Base-by-base conservation (phyloP, 2,888 invertebrate genomes). In the Melanostoma mellinum region DNA sequence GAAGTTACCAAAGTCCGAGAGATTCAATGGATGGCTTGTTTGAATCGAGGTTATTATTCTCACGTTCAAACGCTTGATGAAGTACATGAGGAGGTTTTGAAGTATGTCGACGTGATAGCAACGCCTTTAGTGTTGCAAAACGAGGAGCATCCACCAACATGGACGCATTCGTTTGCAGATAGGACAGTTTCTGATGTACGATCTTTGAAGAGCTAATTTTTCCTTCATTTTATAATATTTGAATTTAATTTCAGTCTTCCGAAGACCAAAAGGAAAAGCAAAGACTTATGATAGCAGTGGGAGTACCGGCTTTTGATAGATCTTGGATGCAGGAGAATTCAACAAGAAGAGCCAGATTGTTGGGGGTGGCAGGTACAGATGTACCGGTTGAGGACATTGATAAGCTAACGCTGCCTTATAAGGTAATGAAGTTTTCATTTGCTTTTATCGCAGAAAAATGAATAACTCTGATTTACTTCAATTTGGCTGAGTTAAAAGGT, bases 11-110 rank as follows among this genome's bases (percentile, higher is more conserved):
- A 98, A 89, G 96, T 96, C 0, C 93, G 94, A 48, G 97, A 98
- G 91, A 96, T 98, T 68, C 95, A 95, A 88, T 96, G 96, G 95
- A 98, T 99, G 95, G 98, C 99, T 0, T 99, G 99, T 90, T 93
- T 94, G 55, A 99, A 99, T 92, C 94, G 98, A 92, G 97, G 98
- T n/a, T 98, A 95, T 90, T 98, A 96, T 92, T 96, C 97, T 1
- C 99, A 99, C 90, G 97, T 99, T 10, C 96, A 97, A 86, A 97
- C 98, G 0, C 93, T 99, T 88, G 98, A 98, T 87, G 99, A 99
- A 91, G 98, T 99, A 0, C 96, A 97, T 86, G 98, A 98, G 90
- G 97, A 99, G 90, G 99, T 99, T 32, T 92, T 99, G 87, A 96
- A 98, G 90, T 99, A 99, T 91, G 97, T 99, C 86, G 95, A 97